Conservation (phyloP, 2,113 vertebrate species). For the Pristiophorus japonicus region DNA sequence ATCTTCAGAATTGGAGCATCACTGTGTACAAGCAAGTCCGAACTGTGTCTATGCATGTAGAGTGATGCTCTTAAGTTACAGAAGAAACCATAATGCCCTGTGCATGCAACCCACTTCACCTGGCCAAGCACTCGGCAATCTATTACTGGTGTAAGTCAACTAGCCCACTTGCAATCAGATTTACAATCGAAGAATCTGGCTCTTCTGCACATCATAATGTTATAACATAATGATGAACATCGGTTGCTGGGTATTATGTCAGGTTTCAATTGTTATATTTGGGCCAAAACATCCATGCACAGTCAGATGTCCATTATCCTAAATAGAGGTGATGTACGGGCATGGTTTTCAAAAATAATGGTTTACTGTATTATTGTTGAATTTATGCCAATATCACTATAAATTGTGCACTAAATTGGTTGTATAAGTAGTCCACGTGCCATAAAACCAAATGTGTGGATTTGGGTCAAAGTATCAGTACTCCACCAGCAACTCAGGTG, state of each 20-base stretch:
- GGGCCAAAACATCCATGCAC: not conserved
- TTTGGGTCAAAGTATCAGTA: not conserved
- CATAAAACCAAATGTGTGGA: not conserved
- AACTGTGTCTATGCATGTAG: not conserved
- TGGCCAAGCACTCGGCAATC: not conserved
- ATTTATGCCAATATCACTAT: not conserved
- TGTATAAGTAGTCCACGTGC: not conserved
- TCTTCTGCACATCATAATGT: not conserved
- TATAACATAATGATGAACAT: not conserved
- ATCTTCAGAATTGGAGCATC: not conserved
- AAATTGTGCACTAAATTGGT: not conserved
- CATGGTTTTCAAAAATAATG: not conserved
- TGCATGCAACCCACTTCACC: not conserved
- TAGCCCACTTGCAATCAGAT: not conserved
- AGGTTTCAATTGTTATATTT: not conserved
- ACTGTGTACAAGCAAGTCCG: not conserved
- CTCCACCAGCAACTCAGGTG: not conserved
- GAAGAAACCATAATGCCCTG: not conserved
- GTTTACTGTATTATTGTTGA: not conserved
- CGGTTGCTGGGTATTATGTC: not conserved
- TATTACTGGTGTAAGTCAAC: not conserved
- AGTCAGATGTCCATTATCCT: not conserved
- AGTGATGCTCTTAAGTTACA: slow-evolving; percentile 1
- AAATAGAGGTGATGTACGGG: not conserved
- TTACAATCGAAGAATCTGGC: not conserved